phyloP scores from a whole-genome alignment of 1,140 invertebrate species.

The Achroia grisella region DNA sequence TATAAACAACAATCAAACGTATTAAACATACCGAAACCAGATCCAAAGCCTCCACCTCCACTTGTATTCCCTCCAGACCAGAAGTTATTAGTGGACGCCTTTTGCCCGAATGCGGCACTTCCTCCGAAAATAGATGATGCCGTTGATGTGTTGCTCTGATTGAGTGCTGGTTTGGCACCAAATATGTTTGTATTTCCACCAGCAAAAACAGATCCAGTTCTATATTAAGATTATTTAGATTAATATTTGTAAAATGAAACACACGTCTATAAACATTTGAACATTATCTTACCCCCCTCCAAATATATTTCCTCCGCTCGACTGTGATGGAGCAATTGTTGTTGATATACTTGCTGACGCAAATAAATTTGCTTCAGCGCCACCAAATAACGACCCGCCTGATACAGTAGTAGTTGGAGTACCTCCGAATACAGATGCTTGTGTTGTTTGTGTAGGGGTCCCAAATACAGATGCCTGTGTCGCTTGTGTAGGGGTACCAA shows the following conservation, averaged over 20 bases:
- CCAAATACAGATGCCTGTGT: conserved; percentile 12
- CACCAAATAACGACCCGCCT: conserved; percentile 41
- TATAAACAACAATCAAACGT: neutral
- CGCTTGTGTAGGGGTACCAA: conserved; percentile 4
- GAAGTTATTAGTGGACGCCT: conserved; percentile 36
- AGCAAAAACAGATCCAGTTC: conserved; percentile 43
- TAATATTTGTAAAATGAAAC: neutral
- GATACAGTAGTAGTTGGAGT: conserved; percentile 24
- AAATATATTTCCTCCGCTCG: conserved; percentile 48
- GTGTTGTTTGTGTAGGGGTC: conserved; percentile 5
- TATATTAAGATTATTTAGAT: no score
- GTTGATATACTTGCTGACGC: conserved; percentile 55
- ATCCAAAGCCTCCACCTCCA: conserved; percentile 28
- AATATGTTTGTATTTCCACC: conserved; percentile 42
- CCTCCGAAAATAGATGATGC: conserved; percentile 43
- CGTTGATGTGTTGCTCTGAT: conserved; percentile 32
- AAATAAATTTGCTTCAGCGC: conserved; percentile 39
- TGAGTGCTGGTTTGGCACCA: conserved; percentile 38
- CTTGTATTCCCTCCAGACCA: conserved; percentile 37
- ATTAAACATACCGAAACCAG: conserved; percentile 25
- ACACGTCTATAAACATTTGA: neutral
- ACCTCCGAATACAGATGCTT: conserved; percentile 19
- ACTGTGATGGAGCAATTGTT: conserved; percentile 34
- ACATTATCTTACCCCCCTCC: conserved; percentile 35
- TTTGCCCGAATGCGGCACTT: conserved; percentile 34